Base-by-base conservation (phyloP, 1,140 invertebrate genomes). In the Amyelois transitella region DNA sequence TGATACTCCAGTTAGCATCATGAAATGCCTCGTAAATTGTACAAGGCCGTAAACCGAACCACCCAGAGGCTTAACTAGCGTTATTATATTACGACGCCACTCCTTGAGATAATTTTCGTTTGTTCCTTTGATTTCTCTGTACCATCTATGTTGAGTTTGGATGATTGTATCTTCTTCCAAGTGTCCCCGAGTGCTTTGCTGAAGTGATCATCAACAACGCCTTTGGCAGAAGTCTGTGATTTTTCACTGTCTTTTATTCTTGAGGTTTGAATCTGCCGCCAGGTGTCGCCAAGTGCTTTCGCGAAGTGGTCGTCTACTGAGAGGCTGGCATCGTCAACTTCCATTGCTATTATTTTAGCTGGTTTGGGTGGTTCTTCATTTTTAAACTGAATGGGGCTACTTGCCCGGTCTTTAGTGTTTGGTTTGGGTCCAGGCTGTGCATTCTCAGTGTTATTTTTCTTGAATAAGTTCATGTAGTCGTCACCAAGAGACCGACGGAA, bases 231-330 rank as follows among this genome's bases (percentile, higher is more conserved):
- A 2, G 64, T 51, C 43, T 75, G 43, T 32, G 65, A 25, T 66
- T 82, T 72, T 14, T 82, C 74, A 18, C 53, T 75, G 25, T 82
- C 75, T 66, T 83, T 90, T 77, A 86, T 76, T 51, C 89, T 88
- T 3, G 83, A 90, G 24, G 90, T 91, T 76, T 94, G 92, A 62
- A 99, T 90, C 84, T 95, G 94, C 55, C 93, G 91, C 97, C 97
- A 99, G 0, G 96, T 98, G 59, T 97, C 96, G 0, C 97, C 97
- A 4, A 98, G 89, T 1, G 97, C 97, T 90, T 98, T 98, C 10
- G 96, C 96, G 87, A 98, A 98, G 77, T 99, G 97, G 81, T 98
- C 97, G 88, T 99, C 97, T 14, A 99, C 96, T 72, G 92, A 91
- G 1, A 89, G 56, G 50, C 80, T 87, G 0, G 86, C 78, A 43